Conservation (phyloP, 2,113 vertebrate species). For the Apus apus region DNA sequence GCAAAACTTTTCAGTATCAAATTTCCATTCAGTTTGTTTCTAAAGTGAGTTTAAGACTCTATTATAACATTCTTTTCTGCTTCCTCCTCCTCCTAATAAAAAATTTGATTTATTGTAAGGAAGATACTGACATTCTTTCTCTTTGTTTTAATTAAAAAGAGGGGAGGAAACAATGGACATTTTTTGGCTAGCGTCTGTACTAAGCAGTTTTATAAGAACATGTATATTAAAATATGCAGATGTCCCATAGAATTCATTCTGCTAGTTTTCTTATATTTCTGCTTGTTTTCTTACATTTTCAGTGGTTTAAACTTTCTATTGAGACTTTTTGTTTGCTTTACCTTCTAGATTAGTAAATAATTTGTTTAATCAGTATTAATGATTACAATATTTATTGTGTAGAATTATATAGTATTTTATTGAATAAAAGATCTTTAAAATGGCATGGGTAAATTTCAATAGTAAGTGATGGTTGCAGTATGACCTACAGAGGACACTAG, state of each 20-base stretch:
- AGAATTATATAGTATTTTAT: background rate
- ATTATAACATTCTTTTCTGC: background rate
- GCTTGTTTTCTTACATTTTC: background rate
- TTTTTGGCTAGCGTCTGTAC: background rate
- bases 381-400: background rate
- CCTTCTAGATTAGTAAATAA: background rate
- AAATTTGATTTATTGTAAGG: background rate
- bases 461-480: background rate
- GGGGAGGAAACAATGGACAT: background rate
- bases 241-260: background rate
- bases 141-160: background rate
- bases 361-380: background rate
- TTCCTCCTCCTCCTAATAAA: background rate
- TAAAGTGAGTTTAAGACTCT: conserved; percentile 14
- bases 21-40: conserved; percentile 16
- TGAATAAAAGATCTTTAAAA: background rate
- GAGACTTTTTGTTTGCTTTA: background rate
- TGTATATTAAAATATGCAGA: background rate
- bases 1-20: conserved; percentile 25
- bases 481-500: background rate
- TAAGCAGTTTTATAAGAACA: background rate
- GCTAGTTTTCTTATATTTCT: background rate
- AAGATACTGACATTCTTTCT: background rate
- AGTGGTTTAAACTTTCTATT: background rate
- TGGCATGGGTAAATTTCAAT: background rate